Evolutionary conservation across 2,113 vertebrate genomes (phyloP), one percentile per base, ranked within the genome.

Genomic region (Myiozetetes cayanensis): DNA sequence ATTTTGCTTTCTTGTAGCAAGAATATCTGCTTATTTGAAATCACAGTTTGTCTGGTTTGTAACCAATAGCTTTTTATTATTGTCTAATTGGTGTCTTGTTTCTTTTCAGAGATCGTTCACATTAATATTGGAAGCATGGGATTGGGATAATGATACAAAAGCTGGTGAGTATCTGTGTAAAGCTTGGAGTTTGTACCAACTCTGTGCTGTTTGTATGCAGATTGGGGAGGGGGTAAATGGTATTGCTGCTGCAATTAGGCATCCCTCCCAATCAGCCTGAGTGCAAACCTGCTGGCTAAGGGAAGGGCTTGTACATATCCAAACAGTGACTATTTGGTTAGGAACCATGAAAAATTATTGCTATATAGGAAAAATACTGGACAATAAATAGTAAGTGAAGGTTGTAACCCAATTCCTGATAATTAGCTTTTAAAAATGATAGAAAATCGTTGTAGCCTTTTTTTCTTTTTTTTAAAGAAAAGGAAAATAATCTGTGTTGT

Each of bases 121-220:
- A 2, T 98, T 99, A 96, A 98, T 99, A 53, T 96, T 99, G 95
- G 99, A 99, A 96, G 99, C 98, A 35, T 99, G 98, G 99, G 99
- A 99, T 96, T 98, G 97, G 98, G 99, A 99, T 98, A 99, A 99
- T 43, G 97, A 97, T 79, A 99, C 99, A 9, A 98, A 97, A 74
- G 95, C 96, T 50, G 98, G 99, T 99, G 95, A 99, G 99, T 98
- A 95, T 87, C 89, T 83, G n/a, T 72, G 30, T 61, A 27, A 77
- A 93, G 72, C 3, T 59, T 85, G 33, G 1, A 8, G 27, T 43
- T 91, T 87, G 30, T 37, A 15, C 19, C 79, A 72, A 20, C 1
- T 77, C 10, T 85, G 7, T 85, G 27, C 5, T 65, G 2, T 44
- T 4, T 50, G 31, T 66, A 9, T 18, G 10, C 7, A 19, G 14